Base-by-base conservation (phyloP, 2,113 vertebrate genomes). In the Chionis minor region DNA sequence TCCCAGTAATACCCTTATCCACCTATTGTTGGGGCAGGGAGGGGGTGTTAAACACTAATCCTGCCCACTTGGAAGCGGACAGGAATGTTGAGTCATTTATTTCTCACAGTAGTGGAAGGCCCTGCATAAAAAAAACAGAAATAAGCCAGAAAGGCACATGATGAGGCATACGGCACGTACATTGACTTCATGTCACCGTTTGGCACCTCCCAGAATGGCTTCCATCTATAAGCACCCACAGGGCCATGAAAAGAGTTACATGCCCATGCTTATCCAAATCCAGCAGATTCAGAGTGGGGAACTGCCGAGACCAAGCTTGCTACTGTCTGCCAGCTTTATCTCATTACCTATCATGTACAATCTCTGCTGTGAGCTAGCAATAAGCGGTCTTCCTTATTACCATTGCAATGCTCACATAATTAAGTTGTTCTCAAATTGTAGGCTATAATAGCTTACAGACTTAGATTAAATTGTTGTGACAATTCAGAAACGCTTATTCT, bases 391-490 rank as follows among this genome's bases (percentile, higher is more conserved):
- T 91, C 61, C 81, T 92, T 84, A 94, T 91, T 96, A 81, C 63
- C 80, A 84, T 59, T 92, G n/a, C 81, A 97, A 91, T 91, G 73
- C 79, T 94, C 91, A 91, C 83, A 42, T 95, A 91, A 95, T 96
- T 92, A 96, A 94, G 86, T 87, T 92, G 86, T 72, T 96, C 94
- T 96, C 90, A 82, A 89, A 94, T 75, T 89, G 81, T 56, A 91
- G 61, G 52, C 91, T 96, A 52, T 96, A 94, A 95, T 70, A 71
- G 59, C 70, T 87, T 91, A 89, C 62, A 92, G 49, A 85, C 49
- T 88, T 71, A 59, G 79, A 94, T 65, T 28, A 92, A 96, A 96
- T 89, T 95, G 81, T 94, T 20, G 4, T 92, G 89, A 89, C 89
- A 96, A 91, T 84, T 96, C 91, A 87, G 81, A 97, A 95, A 94